Conservation (phyloP, 2,113 vertebrate genomes). For the Alouatta palliata region DNA sequence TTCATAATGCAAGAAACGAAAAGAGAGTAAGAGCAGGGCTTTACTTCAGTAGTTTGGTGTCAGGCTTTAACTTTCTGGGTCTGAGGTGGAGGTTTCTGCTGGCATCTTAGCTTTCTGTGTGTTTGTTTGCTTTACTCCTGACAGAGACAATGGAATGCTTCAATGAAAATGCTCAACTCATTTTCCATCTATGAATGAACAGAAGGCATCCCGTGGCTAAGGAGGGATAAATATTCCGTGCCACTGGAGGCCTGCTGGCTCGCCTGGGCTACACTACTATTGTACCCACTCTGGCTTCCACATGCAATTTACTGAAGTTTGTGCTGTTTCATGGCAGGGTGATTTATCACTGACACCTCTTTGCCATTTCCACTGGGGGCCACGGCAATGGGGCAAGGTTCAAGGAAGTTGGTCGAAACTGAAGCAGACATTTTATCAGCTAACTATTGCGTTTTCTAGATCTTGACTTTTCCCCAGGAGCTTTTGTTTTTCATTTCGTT, state of each 20-base stretch:
- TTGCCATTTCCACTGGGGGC: slow-evolving; percentile 63
- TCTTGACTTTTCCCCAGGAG: slow-evolving; percentile 67
- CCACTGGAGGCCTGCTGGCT: slow-evolving; percentile 36
- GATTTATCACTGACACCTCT: slow-evolving; percentile 74
- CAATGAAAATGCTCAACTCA: slow-evolving; percentile 79
- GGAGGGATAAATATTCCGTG: slow-evolving; percentile 44
- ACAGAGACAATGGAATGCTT: slow-evolving; percentile 77
- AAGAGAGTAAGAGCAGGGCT: neutral
- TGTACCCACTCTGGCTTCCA: slow-evolving; percentile 30
- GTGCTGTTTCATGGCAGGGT: slow-evolving; percentile 65
- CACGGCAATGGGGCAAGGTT: slow-evolving; percentile 56
- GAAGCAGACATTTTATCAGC: slow-evolving; percentile 66
- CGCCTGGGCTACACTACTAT: neutral
- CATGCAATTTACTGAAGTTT: slow-evolving; percentile 66
- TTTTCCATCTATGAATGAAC: slow-evolving; percentile 80
- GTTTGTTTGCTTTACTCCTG: slow-evolving; percentile 54
- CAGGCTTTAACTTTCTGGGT: neutral
- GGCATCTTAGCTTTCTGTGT: neutral
- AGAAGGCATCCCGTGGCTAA: slow-evolving; percentile 63
- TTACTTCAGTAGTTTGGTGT: rapidly evolving
- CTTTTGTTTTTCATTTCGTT: slow-evolving; percentile 61
- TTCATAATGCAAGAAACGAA: neutral
- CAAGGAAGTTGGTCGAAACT: slow-evolving; percentile 68
- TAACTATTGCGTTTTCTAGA: slow-evolving; percentile 64
- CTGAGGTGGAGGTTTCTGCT: neutral